Evolutionary conservation across 1,140 invertebrate species (phyloP).

Genomic region (Lordiphosa mommai): DNA sequence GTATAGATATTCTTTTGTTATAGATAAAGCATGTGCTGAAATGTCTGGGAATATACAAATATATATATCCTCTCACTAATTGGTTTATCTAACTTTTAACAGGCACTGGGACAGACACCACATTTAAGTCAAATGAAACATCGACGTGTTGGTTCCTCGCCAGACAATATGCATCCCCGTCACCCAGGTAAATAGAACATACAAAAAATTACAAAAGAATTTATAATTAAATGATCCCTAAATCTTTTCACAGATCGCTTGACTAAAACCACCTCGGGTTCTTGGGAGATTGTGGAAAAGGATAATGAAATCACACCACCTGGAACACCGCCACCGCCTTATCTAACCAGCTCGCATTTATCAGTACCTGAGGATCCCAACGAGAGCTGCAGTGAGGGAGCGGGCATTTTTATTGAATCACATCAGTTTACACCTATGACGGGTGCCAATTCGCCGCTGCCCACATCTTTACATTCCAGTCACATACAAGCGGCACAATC

Average conservation of each 20-base stretch:
- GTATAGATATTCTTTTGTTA: too few species aligned
- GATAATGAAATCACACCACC: conserved; percentile 86
- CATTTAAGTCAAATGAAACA: conserved; percentile 72
- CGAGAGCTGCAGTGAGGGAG: conserved; percentile 35
- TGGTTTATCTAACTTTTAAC: neutral
- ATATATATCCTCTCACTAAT: neutral
- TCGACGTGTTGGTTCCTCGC: conserved; percentile 74
- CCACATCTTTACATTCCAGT: conserved; percentile 61
- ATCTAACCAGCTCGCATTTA: conserved; percentile 80
- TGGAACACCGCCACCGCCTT: conserved; percentile 92
- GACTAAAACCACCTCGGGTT: conserved; percentile 69
- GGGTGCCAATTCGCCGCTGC: conserved; percentile 48
- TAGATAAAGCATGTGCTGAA: too few species aligned
- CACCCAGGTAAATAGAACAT: conserved; percentile 57
- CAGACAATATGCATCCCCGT: conserved; percentile 75
- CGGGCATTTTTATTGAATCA: conserved; percentile 66
- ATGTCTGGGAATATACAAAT: neutral
- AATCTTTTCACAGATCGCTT: conserved; percentile 54
- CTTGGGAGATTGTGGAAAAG: conserved; percentile 77
- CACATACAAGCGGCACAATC: conserved; percentile 70
- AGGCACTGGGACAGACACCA: conserved; percentile 75
- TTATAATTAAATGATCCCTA: neutral
- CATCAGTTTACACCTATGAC: conserved; percentile 71
- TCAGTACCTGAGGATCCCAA: conserved; percentile 62
- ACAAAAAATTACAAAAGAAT: neutral